Evolutionary conservation across 2,888 invertebrate genomes (phyloP), one percentile per base, ranked within the genome.

Genomic region (Rhagonycha fulva): DNA sequence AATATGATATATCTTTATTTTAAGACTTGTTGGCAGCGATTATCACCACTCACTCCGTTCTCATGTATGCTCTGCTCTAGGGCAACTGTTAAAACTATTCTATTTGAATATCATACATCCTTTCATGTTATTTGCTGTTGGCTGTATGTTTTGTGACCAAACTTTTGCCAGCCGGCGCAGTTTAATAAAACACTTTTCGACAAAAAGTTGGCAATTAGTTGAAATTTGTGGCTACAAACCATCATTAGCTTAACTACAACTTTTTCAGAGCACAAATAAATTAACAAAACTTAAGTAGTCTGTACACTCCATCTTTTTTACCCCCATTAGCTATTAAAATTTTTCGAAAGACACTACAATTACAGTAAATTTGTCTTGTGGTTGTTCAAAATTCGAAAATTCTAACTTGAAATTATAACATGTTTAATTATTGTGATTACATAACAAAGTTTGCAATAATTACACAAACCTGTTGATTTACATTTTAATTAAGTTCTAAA

Each of bases 51-150:
- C 47, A 47, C 47, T 47, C n/a, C 47, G 47, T 47, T 47, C 9
- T 47, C 47, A n/a, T 47, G 47, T 71, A 75, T 69, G 63, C 68
- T 75, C 71, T 47, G 76, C 72, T 32, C 72, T 47, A 63, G 28
- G 72, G 76, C 69, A 72, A 72, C 76, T 72, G 70, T 69, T 72
- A 72, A 70, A 76, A 76, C 76, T 76, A 76, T 72, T 76, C 72
- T 72, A 72, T 76, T 76, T 76, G 76, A 76, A 76, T 76, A 76
- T 69, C 69, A 26, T 76, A 72, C 76, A 76, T 76, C 76, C 76
- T 76, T 76, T 76, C 76, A 76, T 76, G 76, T 76, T 76, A 76
- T 76, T 72, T 72, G 72, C 76, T 72, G 63, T 72, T 72, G 66
- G 72, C 63, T 76, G 70, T 76, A 68, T 76, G 76, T 76, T 72